Conservation (phyloP, 2,113 vertebrate species). For the Origma solitaria region DNA sequence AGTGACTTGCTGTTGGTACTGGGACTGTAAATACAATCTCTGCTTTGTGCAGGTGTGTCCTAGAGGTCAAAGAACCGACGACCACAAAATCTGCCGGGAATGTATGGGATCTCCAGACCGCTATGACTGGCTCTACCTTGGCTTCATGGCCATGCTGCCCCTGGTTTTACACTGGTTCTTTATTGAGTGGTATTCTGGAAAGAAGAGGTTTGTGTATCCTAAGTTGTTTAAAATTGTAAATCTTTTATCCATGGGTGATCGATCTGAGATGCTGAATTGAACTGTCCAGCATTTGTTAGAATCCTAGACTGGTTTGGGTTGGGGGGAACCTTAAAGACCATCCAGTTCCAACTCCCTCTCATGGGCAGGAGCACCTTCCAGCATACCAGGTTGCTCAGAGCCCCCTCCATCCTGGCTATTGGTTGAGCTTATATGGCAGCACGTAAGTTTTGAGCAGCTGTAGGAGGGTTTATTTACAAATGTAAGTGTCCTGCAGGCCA, state of each 20-base stretch:
- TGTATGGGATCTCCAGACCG: slow-evolving; percentile 84
- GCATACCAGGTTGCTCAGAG: not conserved
- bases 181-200: slow-evolving; percentile 97
- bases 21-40: fast-evolving
- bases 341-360: not conserved
- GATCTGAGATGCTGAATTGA: not conserved
- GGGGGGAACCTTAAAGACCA: not conserved
- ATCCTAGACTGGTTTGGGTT: not conserved
- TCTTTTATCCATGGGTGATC: fast-evolving
- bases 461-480: not conserved
- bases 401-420: not conserved
- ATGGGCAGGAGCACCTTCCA: not conserved
- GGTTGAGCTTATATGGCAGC: not conserved
- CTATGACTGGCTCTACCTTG: slow-evolving; percentile 97
- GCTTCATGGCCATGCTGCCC: slow-evolving; percentile 97
- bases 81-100: slow-evolving; percentile 84
- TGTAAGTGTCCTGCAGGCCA: not conserved
- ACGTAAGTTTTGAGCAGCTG: not conserved
- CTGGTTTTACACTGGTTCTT: slow-evolving; percentile 98
- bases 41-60: slow-evolving; percentile 84
- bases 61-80: slow-evolving; percentile 84
- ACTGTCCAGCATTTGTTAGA: not conserved
- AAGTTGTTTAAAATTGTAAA: not conserved
- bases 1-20: not conserved
- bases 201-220: slow-evolving; percentile 83